Conservation (phyloP, 2,797 vertebrate species). For the Dicrostonyx torquatus region DNA sequence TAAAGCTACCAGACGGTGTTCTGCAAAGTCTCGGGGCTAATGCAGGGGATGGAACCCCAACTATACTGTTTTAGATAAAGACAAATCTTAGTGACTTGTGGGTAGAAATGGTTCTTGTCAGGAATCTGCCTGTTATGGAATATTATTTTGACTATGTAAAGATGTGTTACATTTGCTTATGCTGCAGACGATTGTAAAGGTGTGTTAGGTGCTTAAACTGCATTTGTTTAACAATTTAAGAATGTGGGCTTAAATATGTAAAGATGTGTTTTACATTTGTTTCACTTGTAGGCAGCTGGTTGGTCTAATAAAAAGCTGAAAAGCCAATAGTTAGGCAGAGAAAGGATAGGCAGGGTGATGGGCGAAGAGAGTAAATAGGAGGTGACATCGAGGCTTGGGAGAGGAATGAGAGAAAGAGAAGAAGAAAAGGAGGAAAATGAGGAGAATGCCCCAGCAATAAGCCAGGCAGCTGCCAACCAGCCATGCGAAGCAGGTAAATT, state of each 20-base stretch:
- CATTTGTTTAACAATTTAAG: too few relatives aligned
- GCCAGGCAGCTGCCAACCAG: background rate
- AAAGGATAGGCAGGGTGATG: background rate
- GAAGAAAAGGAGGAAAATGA: background rate
- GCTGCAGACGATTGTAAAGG: too few relatives aligned
- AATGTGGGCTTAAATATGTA: background rate
- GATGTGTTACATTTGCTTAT: too few relatives aligned
- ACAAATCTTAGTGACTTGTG: background rate
- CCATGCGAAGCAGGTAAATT: background rate
- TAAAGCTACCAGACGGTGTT: background rate
- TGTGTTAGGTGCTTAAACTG: too few relatives aligned
- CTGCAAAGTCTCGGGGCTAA: background rate
- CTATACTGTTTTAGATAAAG: background rate
- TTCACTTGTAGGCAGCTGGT: background rate
- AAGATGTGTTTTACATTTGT: background rate
- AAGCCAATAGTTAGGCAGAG: background rate
- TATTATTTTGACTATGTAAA: too few relatives aligned
- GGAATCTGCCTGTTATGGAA: background rate
- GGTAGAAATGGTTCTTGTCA: background rate
- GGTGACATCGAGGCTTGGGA: background rate
- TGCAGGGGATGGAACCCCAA: background rate
- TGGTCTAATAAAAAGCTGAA: background rate
- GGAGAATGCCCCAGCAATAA: background rate
- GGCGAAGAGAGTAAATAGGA: background rate
- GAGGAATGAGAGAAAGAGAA: background rate